Base-by-base conservation (phyloP, 1,140 invertebrate genomes). In the Chironomus tepperi region DNA sequence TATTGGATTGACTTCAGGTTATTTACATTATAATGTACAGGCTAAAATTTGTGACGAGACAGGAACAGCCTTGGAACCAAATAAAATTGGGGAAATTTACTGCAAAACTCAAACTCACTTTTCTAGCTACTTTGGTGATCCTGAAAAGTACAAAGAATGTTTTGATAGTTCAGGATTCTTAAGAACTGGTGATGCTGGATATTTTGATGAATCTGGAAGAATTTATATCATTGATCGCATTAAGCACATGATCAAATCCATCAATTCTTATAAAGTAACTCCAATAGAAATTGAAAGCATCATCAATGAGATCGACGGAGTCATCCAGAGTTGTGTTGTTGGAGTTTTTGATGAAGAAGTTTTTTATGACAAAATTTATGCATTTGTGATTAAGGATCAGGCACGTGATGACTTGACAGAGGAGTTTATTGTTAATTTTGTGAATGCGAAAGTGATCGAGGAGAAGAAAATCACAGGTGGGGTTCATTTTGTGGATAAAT, bases 171-270 rank as follows among this genome's bases (percentile, higher is more conserved):
- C 80, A 12, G 86, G 85, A n/a, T 89, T 84, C 79, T 82, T 90
- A 16, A 85, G 86, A 77, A 91, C 91, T 74, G 91, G 91, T 43
- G 90, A 93, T 79, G 83, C 92, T 21, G 88, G 85, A 0, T 90
- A 88, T 76, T 86, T 88, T 75, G 89, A 92, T 76, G 83, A 89
- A 76, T 84, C 89, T 19, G 85, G 85, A 0, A 87, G 85, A 74
- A 86, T 92, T 74, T 90, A 84, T 76, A 85, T 93, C 72, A 84
- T 89, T 7, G 91, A 91, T 76, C 83, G 92, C 74, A 81, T 91
- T 34, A 93, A 92, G 77, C 90, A 92, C 78, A 83, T 93, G 57
- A 90, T 93, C 73, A 93, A 93, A 81, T 91, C 88, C 73, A 78
- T 77, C 65, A 81, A 79, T 77, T 1, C 47, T 7, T 57, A 3